Base-by-base conservation (phyloP, 2,888 invertebrate species). In the Andrena chrysosceles region DNA sequence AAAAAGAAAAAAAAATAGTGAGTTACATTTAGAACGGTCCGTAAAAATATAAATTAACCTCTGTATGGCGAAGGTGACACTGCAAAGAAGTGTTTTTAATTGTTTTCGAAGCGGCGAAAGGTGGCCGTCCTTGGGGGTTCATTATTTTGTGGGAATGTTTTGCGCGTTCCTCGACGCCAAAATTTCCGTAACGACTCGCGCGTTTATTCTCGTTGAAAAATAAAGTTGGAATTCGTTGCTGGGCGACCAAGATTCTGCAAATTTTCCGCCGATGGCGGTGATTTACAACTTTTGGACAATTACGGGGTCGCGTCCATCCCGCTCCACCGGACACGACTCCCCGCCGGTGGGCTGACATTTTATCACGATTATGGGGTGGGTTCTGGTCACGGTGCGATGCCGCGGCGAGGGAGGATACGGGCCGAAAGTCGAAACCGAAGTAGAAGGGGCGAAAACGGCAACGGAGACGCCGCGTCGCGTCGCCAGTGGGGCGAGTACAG, bases 311-410 rank as follows among this genome's bases (percentile, higher is more conserved):
- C 54, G 72, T 67, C 35, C 42, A 62, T 54, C 49, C 62, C 42
- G 63, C 10, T 7, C 20, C 20, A 23, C n/a, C 35, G 23, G 77
- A 29, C 73, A 59, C 52, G 60, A 4, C 64, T 63, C 64, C 72
- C 54, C 71, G 76, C 75, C 76, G 62, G 63, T n/a, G 75, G 81
- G 85, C 84, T 89, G 90, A 90, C 89, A 88, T 90, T 88, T 87
- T 87, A 84, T 86, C 83, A 87, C 86, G 81, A 84, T 77, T 77
- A 71, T 75, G 87, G 86, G 86, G 85, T 42, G 81, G 80, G 62
- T 71, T 74, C 81, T 80, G 76, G 86, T 75, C 77, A 77, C 69
- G 81, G 70, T 76, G 64, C 74, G 81, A 62, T 70, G 77, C 35
- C 31, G 54, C 35, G 35, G 2, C 74, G 70, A 56, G 77, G 48